These are phyloP conservation scores for Coenonympha arcania DNA, from an alignment of 2,888 invertebrate genomes.

Conservation along the genomic window DNA sequence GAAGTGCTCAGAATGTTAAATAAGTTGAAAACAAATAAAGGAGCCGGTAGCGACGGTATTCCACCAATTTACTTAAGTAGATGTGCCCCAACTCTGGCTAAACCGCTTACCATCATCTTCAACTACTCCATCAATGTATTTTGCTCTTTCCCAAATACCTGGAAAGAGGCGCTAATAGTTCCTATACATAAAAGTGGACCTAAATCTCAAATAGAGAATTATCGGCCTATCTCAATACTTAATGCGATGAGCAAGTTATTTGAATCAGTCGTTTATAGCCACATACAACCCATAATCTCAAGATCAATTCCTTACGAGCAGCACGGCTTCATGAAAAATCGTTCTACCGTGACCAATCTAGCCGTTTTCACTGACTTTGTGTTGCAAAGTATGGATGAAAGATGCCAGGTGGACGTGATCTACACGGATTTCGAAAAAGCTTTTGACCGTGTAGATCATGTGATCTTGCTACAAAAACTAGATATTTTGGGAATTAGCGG, in stretches of 20 bases:
- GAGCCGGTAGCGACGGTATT: slow-evolving; percentile 9
- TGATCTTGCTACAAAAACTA: slow-evolving; percentile 23
- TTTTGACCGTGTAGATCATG: too few species aligned
- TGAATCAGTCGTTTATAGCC: slow-evolving; percentile 5
- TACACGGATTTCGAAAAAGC: slow-evolving; percentile 32
- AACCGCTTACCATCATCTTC: slow-evolving; percentile 2
- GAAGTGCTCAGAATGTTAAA: not conserved
- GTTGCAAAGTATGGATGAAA: slow-evolving; percentile 18
- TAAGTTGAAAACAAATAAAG: slow-evolving; percentile 3
- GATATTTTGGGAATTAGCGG: slow-evolving; percentile 17
- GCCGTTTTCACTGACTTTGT: slow-evolving; percentile 10
- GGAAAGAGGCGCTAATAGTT: slow-evolving; percentile 11
- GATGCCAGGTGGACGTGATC: slow-evolving; percentile 26
- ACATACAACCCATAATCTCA: not conserved
- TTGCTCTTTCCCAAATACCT: slow-evolving; percentile 2
- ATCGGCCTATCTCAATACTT: slow-evolving; percentile 9
- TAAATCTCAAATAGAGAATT: slow-evolving; percentile 9
- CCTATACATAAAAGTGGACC: slow-evolving; percentile 16
- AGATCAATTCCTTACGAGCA: not conserved
- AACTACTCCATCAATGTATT: not conserved
- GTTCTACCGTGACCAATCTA: slow-evolving; percentile 25
- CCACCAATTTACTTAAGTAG: slow-evolving; percentile 9
- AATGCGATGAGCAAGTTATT: slow-evolving; percentile 5
- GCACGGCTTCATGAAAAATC: slow-evolving; percentile 22
- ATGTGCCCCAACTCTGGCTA: slow-evolving; percentile 3